Evolutionary conservation across 2,888 invertebrate genomes (phyloP).

Genomic region (Habrosyne pyritoides): DNA sequence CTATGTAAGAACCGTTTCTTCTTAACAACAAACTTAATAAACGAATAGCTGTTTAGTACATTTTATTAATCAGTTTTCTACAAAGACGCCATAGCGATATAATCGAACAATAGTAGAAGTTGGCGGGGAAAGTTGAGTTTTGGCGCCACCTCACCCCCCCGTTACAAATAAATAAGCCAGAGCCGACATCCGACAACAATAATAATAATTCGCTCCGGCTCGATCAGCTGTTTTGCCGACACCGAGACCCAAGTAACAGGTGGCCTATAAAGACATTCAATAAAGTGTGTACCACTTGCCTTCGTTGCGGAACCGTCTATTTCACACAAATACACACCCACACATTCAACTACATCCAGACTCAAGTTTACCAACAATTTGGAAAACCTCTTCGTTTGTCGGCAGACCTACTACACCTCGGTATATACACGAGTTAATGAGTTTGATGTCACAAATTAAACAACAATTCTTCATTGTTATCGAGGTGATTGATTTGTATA

Average conservation of each 20-base stretch:
- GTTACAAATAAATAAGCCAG: slow-evolving; percentile 78
- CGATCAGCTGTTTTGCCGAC: slow-evolving; percentile 81
- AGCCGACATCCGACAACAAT: slow-evolving; percentile 75
- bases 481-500: too few relatives aligned
- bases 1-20: too few relatives aligned
- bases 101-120: slow-evolving; percentile 58
- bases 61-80: slow-evolving; percentile 30
- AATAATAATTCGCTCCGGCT: slow-evolving; percentile 79
- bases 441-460: too few relatives aligned
- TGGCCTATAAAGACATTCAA: slow-evolving; percentile 84
- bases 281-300: slow-evolving; percentile 81
- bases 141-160: slow-evolving; percentile 54
- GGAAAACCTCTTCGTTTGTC: slow-evolving; percentile 13
- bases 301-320: slow-evolving; percentile 74
- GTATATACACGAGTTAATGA: not conserved
- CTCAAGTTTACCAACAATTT: slow-evolving; percentile 40
- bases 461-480: too few relatives aligned
- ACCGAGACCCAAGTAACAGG: slow-evolving; percentile 81
- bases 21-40: too few relatives aligned
- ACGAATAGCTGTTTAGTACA: slow-evolving; percentile 11
- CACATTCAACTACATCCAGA: slow-evolving; percentile 47
- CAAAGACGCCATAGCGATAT: slow-evolving; percentile 36
- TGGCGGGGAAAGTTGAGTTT: slow-evolving; percentile 61
- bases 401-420: too few relatives aligned
- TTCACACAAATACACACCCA: slow-evolving; percentile 68